These are phyloP conservation scores for Takifugu bimaculatus DNA, from an alignment of 2,113 vertebrate species.

Conservation along the genomic window DNA sequence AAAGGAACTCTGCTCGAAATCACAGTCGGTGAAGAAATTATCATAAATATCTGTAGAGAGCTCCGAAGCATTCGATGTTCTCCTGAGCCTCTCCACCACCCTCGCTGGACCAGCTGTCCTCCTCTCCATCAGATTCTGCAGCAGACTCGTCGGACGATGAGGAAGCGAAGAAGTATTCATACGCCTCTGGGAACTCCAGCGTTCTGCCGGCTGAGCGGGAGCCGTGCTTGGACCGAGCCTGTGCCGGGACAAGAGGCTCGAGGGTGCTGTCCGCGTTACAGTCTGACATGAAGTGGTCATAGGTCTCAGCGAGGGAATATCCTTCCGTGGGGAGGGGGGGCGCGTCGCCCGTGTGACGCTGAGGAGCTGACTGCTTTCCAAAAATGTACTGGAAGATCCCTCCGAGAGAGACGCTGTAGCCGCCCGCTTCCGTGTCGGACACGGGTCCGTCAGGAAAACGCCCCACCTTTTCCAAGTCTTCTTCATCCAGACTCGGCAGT, in stretches of 20 bases:
- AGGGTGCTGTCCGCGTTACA: constrained; percentile 68
- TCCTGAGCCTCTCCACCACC: constrained; percentile 57
- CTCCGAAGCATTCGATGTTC: not conserved
- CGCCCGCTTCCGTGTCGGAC: not conserved
- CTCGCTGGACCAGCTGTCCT: constrained; percentile 37
- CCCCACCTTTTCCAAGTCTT: constrained; percentile 21
- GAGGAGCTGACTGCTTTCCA: constrained; percentile 39
- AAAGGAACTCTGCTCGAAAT: constrained; percentile 58
- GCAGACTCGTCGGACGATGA: constrained; percentile 64
- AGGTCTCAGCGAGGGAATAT: constrained; percentile 82
- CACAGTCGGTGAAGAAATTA: constrained; percentile 68
- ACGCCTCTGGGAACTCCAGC: constrained; percentile 81
- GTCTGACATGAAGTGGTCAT: constrained; percentile 86
- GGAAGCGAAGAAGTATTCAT: constrained; percentile 85
- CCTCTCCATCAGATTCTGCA: constrained; percentile 57
- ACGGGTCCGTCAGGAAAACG: constrained; percentile 9
- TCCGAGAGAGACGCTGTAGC: constrained; percentile 57
- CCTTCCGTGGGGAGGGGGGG: constrained; percentile 17
- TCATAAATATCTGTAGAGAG: constrained; percentile 74
- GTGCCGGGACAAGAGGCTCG: constrained; percentile 38
- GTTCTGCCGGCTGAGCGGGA: constrained; percentile 49
- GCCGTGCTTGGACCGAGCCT: constrained; percentile 25
- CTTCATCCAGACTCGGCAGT: constrained; percentile 32
- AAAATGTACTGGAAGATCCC: constrained; percentile 69
- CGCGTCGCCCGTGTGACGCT: constrained; percentile 18